Base-by-base conservation (phyloP, 2,888 invertebrate genomes). In the Embidobia sp. region DNA sequence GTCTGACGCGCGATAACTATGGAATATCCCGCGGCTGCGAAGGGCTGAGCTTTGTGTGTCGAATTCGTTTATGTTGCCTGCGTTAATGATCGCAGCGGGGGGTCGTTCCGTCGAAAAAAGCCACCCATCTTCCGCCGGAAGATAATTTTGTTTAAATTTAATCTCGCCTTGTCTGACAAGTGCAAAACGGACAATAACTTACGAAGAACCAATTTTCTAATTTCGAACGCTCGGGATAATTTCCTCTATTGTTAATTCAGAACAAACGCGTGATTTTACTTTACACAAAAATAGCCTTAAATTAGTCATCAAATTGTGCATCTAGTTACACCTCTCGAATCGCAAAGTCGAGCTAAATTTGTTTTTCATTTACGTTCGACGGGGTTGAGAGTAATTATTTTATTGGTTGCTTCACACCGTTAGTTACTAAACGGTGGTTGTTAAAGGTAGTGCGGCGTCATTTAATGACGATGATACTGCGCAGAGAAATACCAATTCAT, bases 1-100 rank as follows among this genome's bases (percentile, higher is more conserved):
- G 80, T 78, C 48, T 49, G 35, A 66, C 51, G 57, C 27, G 16
- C 53, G 66, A 44, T 59, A 69, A 69, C 59, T 44, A 7, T 48
- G 66, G 37, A 66, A 66, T 66, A 66, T 66, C 53, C 53, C 49
- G 33, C 51, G 29, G 33, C 29, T 11, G 42, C 26, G 26, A 44
- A 55, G 44, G 66, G 66, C 35, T 67, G 48, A 49, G 40, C 22
- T 67, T 67, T 40, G 27, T 57, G 31, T 40, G 13, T 55, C 42
- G n/a, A 46, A 67, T 48, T 48, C 40, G 57, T 40, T 57, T 49
- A 22, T 49, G 19, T 49, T 42, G 40, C 16, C 22, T 51, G 19
- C 16, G 19, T 35, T 67, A 66, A 64, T 48, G 15, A 63, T 26
- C 13, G 15, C 19, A 37, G 22, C 40, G 18, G 5, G 33, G 1